Percentiles rank a stretch among this genome's conserved stretches.
Conservation (phyloP, 2,113 vertebrate genomes). For the Pseudopodoces humilis region DNA sequence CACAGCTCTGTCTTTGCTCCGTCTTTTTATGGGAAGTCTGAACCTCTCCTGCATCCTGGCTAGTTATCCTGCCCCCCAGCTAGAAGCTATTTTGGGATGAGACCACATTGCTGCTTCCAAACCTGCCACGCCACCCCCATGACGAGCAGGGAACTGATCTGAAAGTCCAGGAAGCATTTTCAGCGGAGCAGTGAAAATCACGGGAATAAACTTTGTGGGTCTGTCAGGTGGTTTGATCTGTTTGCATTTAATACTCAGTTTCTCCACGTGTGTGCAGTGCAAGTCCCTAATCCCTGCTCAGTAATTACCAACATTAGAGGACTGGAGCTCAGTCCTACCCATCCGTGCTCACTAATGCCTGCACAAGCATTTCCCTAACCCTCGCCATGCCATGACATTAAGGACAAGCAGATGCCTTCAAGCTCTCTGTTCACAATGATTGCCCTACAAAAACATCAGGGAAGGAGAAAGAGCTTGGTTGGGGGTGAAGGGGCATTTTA, state of each 20-base stretch:
- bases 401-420: not conserved
- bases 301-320: constrained; percentile 42
- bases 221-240: constrained; percentile 8
- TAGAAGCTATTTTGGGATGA: not conserved
- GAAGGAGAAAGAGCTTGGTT: constrained; percentile 9
- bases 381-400: rapidly evolving
- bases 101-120: not conserved
- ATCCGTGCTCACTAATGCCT: not conserved
- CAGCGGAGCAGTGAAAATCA: rapidly evolving
- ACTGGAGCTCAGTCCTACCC: not conserved
- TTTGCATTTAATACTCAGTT: constrained; percentile 17
- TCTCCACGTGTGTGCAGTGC: not conserved
- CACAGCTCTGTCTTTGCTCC: not conserved
- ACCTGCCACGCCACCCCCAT: rapidly evolving
- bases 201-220: not conserved
- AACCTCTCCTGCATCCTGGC: not conserved
- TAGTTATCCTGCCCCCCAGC: not conserved
- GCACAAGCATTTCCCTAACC: not conserved
- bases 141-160: not conserved
- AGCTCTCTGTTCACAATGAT: not conserved
- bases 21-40: not conserved
- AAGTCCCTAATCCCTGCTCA: constrained; percentile 1
- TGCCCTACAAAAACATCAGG: constrained; percentile 6
- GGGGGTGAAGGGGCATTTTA: constrained; percentile 40
- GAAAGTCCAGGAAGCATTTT: not conserved